These are phyloP conservation scores for Pan troglodytes DNA, from an alignment of 2,113 vertebrate species.

Conservation along the genomic window NHGRI_mPanTro3-v2.1_pri NC_072404.2:32834501-32835000, in stretches of 20 bases:
- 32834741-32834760: not conserved
- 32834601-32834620: not conserved
- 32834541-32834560: slow-evolving; percentile 29
- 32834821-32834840: not conserved
- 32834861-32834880: not conserved
- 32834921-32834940: not conserved
- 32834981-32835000: not conserved
- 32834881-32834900: not conserved
- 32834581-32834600: not conserved
- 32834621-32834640: not conserved
- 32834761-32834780: not conserved
- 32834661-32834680: slow-evolving; percentile 18
- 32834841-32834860: slow-evolving; percentile 5
- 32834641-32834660: not conserved
- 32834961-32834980: not conserved
- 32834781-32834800: not conserved
- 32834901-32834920: not conserved
- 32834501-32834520: no score
- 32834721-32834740: not conserved
- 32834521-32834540: not conserved
- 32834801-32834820: not conserved
- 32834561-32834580: not conserved
- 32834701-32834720: not conserved
- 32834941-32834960: not conserved
- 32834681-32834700: slow-evolving; percentile 11